These are phyloP conservation scores for Thera obeliscata DNA, from an alignment of 2,888 invertebrate genomes.

Conservation along the genomic window DNA sequence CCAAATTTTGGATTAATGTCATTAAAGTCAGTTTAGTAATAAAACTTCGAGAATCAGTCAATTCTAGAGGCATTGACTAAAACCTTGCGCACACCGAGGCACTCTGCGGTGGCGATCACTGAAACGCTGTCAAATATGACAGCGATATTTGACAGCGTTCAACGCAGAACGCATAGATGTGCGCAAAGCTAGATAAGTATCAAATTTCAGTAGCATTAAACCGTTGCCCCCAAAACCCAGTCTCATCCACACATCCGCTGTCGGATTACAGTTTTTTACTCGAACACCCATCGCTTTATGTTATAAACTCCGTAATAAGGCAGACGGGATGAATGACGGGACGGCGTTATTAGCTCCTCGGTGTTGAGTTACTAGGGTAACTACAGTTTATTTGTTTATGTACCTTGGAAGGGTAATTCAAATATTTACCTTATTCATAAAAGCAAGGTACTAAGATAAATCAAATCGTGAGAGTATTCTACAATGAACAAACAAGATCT, in stretches of 20 bases:
- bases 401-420: constrained; percentile 58
- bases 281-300: constrained; percentile 55
- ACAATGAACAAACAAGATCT: constrained; percentile 36
- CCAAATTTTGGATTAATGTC: no score
- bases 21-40: no score
- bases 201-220: constrained; percentile 69
- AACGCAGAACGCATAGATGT: no score
- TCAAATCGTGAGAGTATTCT: constrained; percentile 53
- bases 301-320: constrained; percentile 63
- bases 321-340: constrained; percentile 76
- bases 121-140: constrained; percentile 7
- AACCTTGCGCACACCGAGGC: no score
- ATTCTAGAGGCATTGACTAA: constrained; percentile 13
- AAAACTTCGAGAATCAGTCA: not conserved
- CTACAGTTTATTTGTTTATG: constrained; percentile 57
- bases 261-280: constrained; percentile 50
- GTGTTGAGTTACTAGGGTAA: constrained; percentile 69
- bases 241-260: constrained; percentile 61
- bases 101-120: constrained; percentile 22
- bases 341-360: constrained; percentile 65
- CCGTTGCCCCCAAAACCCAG: constrained; percentile 56
- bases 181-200: constrained; percentile 48
- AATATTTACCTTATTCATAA: constrained; percentile 63
- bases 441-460: constrained; percentile 42
- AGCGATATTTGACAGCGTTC: no score